Conservation (phyloP, 2,113 vertebrate genomes). For the Lagopus muta region DNA sequence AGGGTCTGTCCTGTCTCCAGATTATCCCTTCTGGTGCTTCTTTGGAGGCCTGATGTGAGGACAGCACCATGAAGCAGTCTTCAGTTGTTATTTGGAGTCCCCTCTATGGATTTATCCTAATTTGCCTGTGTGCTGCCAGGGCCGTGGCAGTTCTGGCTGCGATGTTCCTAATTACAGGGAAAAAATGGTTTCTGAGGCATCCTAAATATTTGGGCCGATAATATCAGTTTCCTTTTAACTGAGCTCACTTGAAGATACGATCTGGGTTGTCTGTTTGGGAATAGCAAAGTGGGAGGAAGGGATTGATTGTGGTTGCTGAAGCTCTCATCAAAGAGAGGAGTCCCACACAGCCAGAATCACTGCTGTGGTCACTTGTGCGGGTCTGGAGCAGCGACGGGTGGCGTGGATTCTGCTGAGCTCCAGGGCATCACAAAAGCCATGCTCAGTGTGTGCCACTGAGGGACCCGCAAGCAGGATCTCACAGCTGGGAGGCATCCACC, state of each 20-base stretch:
- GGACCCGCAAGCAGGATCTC: background rate
- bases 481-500: background rate
- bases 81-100: background rate
- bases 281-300: conserved; percentile 34
- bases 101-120: background rate
- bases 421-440: background rate
- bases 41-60: background rate
- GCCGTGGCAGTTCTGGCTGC: background rate
- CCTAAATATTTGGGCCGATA: conserved; percentile 53
- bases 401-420: background rate
- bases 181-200: conserved; percentile 24
- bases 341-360: background rate
- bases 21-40: background rate
- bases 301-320: conserved; percentile 39
- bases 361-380: fast-evolving
- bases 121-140: background rate
- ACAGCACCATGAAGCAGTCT: background rate
- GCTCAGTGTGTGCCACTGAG: too few relatives aligned
- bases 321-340: conserved; percentile 5
- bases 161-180: background rate
- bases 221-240: conserved; percentile 61
- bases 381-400: fast-evolving
- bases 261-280: conserved; percentile 50
- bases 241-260: conserved; percentile 39
- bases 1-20: background rate